phyloP scores from a whole-genome alignment of 2,113 vertebrate species.

The Anser brachyrhynchus region DNA sequence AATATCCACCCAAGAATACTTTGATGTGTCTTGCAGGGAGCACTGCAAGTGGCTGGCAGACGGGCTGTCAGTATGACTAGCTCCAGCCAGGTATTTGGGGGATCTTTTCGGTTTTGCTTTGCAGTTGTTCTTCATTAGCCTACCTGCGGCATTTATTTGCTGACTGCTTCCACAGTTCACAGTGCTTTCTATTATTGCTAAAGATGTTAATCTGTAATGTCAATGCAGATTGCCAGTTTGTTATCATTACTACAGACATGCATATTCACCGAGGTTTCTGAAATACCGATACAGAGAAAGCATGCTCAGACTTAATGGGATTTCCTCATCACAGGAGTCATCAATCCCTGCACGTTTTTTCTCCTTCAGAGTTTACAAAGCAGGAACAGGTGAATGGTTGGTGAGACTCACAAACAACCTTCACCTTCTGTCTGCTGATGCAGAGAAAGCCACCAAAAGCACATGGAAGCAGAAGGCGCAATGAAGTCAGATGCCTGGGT shows the following conservation, averaged over 20 bases:
- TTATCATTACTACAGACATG: not conserved
- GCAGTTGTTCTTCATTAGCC: not conserved
- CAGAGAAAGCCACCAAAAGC: not conserved
- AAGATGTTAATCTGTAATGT: not conserved
- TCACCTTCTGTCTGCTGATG: not conserved
- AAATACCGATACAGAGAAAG: not conserved
- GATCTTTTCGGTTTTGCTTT: not conserved
- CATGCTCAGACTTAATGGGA: not conserved
- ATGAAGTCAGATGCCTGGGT: not conserved
- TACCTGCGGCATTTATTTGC: not conserved
- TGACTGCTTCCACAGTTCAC: not conserved
- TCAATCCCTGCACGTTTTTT: not conserved
- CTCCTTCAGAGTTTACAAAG: not conserved
- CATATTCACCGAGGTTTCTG: not conserved
- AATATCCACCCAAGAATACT: not conserved
- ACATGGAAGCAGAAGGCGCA: not conserved
- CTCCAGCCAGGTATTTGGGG: not conserved
- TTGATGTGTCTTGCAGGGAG: accelerated
- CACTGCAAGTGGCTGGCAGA: not conserved
- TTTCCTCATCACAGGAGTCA: not conserved
- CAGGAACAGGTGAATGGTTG: not conserved
- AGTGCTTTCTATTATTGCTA: not conserved
- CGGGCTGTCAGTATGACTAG: not conserved
- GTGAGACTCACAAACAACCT: not conserved
- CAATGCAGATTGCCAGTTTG: not conserved